These are phyloP conservation scores for Protodeltote pygarga DNA, from an alignment of 2,888 invertebrate species.

Conservation along the genomic window DNA sequence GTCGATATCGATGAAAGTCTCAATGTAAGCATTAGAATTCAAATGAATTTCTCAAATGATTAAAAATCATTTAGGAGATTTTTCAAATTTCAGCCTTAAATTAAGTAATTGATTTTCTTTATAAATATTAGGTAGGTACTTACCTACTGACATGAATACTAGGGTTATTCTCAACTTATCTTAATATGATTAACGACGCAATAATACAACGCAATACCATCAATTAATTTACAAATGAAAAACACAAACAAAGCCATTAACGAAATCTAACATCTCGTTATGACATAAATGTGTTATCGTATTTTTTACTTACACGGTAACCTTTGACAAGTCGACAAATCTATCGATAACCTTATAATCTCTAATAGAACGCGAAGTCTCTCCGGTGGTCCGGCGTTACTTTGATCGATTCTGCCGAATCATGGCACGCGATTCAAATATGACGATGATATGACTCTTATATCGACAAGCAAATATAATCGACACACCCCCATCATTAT, in stretches of 20 bases:
- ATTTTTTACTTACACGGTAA: conserved; percentile 38
- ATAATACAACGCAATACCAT: conserved; percentile 12
- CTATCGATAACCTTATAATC: conserved; percentile 54
- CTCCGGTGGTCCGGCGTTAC: conserved; percentile 82
- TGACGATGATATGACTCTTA: conserved; percentile 83
- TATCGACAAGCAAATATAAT: conserved; percentile 45
- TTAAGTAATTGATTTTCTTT: background rate
- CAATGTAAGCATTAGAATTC: background rate
- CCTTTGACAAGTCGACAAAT: conserved; percentile 40
- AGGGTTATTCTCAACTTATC: too few species aligned
- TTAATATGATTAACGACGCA: conserved; percentile 15
- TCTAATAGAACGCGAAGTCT: conserved; percentile 61
- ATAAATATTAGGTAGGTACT: background rate
- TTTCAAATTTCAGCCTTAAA: too few species aligned
- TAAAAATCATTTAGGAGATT: background rate
- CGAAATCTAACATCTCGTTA: conserved; percentile 9
- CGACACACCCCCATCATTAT: conserved; percentile 32
- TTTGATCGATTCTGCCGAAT: conserved; percentile 84
- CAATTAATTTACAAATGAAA: conserved; percentile 15
- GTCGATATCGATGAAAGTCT: conserved; percentile 51
- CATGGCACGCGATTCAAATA: conserved; percentile 85
- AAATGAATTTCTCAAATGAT: background rate
- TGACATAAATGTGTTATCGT: conserved; percentile 34
- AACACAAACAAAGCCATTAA: conserved; percentile 39
- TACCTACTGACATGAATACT: too few species aligned